Evolutionary conservation across 2,888 invertebrate species (phyloP).

Genomic region (Gastrophysa polygoni): DNA sequence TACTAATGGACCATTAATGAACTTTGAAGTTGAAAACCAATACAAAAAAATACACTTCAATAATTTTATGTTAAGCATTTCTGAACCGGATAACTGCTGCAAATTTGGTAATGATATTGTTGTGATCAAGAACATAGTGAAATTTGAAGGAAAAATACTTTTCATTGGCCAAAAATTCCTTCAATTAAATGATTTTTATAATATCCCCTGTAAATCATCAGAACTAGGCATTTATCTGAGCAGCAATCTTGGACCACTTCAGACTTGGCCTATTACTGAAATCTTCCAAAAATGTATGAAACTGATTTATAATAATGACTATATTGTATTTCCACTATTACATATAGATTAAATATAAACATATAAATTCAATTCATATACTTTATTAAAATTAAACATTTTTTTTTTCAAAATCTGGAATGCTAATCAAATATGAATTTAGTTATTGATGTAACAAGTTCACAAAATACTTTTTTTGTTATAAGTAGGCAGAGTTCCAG

Average conservation of each 20-base stretch:
- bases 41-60: neutral
- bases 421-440: too few relatives aligned
- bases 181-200: neutral
- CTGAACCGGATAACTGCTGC: conserved; percentile 3
- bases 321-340: conserved; percentile 6
- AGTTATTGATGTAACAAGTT: too few relatives aligned
- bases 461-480: too few relatives aligned
- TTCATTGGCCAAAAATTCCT: neutral
- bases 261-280: conserved; percentile 1
- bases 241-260: conserved; percentile 2
- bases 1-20: neutral
- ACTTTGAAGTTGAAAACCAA: neutral
- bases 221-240: neutral
- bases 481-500: too few relatives aligned
- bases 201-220: neutral
- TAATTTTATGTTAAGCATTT: neutral
- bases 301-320: conserved; percentile 1
- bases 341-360: neutral
- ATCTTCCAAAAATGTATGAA: conserved; percentile 5
- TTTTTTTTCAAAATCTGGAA: too few relatives aligned
- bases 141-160: neutral
- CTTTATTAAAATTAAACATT: too few relatives aligned
- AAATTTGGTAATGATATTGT: neutral
- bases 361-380: too few relatives aligned
- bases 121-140: neutral